Evolutionary conservation across 1,140 invertebrate species (phyloP).

Genomic region (Ceratina calcarata): DNA sequence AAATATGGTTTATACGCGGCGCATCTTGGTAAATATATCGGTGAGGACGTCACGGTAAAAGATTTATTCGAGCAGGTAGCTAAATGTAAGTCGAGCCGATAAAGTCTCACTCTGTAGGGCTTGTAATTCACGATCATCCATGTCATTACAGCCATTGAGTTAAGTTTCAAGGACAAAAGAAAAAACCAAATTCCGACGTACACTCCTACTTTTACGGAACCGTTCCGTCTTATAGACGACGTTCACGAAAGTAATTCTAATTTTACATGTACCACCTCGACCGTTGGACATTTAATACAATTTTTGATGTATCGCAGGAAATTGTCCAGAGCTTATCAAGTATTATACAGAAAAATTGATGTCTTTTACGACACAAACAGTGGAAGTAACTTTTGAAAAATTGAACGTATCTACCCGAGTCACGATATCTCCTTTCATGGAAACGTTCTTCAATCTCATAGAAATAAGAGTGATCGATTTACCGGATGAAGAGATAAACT

Average conservation of each 20-base stretch:
- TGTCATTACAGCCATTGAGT: constrained; percentile 67
- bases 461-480: constrained; percentile 53
- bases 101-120: not conserved
- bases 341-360: constrained; percentile 56
- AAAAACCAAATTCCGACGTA: constrained; percentile 74
- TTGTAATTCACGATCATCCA: constrained; percentile 28
- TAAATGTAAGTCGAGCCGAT: constrained; percentile 64
- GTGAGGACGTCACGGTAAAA: constrained; percentile 66
- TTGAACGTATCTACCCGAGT: constrained; percentile 56
- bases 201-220: constrained; percentile 69
- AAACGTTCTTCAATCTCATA: constrained; percentile 68
- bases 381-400: constrained; percentile 64
- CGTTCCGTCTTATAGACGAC: constrained; percentile 69
- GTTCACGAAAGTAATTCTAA: constrained; percentile 61
- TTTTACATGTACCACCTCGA: constrained; percentile 7
- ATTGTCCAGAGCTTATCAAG: constrained; percentile 33
- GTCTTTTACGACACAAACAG: constrained; percentile 57
- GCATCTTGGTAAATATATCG: constrained; percentile 72
- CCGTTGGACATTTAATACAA: not conserved
- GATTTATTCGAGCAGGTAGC: constrained; percentile 73
- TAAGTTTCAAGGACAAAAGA: constrained; percentile 66
- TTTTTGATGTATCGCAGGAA: constrained; percentile 50
- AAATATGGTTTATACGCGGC: constrained; percentile 70
- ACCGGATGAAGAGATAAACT: constrained; percentile 58
- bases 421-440: constrained; percentile 55